Conservation (phyloP, 2,113 vertebrate genomes). For the Piaya cayana region DNA sequence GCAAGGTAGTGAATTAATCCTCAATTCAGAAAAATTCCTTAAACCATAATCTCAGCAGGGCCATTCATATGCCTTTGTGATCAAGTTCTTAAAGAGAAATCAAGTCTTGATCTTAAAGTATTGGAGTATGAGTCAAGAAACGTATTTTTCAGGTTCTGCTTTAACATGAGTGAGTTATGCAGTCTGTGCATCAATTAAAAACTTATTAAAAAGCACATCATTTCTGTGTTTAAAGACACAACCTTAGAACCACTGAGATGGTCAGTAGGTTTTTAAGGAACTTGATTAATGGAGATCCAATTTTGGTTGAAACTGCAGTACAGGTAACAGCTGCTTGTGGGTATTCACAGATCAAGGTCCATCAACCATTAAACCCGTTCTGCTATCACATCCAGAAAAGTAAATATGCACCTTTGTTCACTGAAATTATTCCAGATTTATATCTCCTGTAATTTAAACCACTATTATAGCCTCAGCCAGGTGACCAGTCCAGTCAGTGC, state of each 20-base stretch:
- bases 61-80: background rate
- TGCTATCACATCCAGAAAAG: background rate
- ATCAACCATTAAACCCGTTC: background rate
- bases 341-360: no score
- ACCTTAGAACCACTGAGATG: rapidly evolving
- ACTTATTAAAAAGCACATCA: background rate
- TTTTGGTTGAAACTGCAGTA: background rate
- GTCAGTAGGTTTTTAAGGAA: background rate
- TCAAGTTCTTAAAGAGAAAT: no score
- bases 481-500: background rate
- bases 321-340: background rate
- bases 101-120: background rate
- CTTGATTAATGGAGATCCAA: background rate
- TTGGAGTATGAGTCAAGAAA: background rate
- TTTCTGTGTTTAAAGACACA: background rate
- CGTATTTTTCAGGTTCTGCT: background rate
- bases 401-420: background rate
- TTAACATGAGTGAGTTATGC: background rate
- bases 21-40: background rate
- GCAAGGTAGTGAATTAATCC: background rate
- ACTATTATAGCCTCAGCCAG: background rate
- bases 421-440: background rate
- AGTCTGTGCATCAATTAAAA: background rate
- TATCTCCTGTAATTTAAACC: background rate
- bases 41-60: background rate